Evolutionary conservation across 2,888 invertebrate genomes (phyloP).

Genomic region (Anoncus sp.): DNA sequence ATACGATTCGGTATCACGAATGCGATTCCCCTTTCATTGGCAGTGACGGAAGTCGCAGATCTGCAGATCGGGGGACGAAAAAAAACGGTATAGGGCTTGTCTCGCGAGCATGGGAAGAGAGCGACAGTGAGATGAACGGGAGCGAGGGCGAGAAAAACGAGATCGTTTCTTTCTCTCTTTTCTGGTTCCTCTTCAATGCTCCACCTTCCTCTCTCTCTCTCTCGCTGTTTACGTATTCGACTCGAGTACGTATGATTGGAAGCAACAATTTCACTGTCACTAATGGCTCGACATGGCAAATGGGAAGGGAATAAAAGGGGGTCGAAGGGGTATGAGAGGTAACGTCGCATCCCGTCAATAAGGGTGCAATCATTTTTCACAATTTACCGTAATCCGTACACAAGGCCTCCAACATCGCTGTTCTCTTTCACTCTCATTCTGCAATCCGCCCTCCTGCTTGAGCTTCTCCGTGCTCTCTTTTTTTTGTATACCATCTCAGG

Average conservation of each 20-base stretch:
- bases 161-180: slow-evolving; percentile 26
- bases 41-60: slow-evolving; percentile 28
- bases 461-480: not conserved
- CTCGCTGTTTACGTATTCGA: slow-evolving; percentile 72
- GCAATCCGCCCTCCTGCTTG: slow-evolving; percentile 13
- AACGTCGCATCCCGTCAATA: slow-evolving; percentile 67
- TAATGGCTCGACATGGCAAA: slow-evolving; percentile 72
- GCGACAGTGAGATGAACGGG: slow-evolving; percentile 53
- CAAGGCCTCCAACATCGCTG: slow-evolving; percentile 33
- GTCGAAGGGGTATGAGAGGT: not conserved
- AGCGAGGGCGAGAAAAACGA: slow-evolving; percentile 48
- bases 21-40: slow-evolving; percentile 2
- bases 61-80: slow-evolving; percentile 28
- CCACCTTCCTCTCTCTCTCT: slow-evolving; percentile 1
- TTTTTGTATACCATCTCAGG: slow-evolving; percentile 18
- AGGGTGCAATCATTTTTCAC: slow-evolving; percentile 78
- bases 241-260: slow-evolving; percentile 76
- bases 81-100: slow-evolving; percentile 18
- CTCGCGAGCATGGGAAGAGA: slow-evolving; percentile 18
- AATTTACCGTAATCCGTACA: slow-evolving; percentile 73
- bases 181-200: not conserved
- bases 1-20: slow-evolving; percentile 8
- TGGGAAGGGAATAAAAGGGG: not conserved
- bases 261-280: slow-evolving; percentile 75
- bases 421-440: slow-evolving; percentile 1